Conservation (phyloP, 2,888 invertebrate genomes). For the Sinopyrophorus schimmeli region DNA sequence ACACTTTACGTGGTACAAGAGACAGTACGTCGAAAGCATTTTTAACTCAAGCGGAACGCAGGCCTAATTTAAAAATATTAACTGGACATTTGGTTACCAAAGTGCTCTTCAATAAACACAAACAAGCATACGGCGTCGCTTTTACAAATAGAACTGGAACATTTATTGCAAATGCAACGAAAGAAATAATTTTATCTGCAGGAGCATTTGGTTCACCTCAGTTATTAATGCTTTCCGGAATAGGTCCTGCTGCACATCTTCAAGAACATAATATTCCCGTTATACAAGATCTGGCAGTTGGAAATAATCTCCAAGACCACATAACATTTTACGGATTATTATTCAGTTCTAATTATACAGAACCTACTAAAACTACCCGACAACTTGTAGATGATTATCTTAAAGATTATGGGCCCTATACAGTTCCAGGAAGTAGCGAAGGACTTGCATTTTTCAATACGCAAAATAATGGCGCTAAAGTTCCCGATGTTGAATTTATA, state of each 20-base stretch:
- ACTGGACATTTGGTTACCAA: conserved; percentile 69
- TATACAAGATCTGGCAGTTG: conserved; percentile 70
- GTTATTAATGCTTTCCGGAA: conserved; percentile 80
- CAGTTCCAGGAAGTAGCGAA: conserved; percentile 39
- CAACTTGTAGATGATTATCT: conserved; percentile 30
- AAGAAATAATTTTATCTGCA: conserved; percentile 76
- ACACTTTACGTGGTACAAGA: conserved; percentile 68
- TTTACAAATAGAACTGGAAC: conserved; percentile 63
- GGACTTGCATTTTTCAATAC: conserved; percentile 33
- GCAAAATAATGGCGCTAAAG: conserved; percentile 31
- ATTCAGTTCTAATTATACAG: conserved; percentile 62
- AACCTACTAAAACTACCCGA: conserved; percentile 10
- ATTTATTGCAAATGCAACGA: conserved; percentile 61
- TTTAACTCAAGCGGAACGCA: conserved; percentile 64
- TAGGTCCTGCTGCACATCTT: conserved; percentile 69
- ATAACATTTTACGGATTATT: conserved; percentile 69
- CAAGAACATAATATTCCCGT: conserved; percentile 61
- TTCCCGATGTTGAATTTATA: conserved; percentile 41
- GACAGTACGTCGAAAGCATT: conserved; percentile 79
- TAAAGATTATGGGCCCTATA: conserved; percentile 32
- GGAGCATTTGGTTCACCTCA: conserved; percentile 83
- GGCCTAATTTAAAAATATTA: conserved; percentile 70
- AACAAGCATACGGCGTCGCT: conserved; percentile 66
- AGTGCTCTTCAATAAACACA: conserved; percentile 62
- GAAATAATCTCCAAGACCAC: conserved; percentile 78